Evolutionary conservation across 1,140 invertebrate species (phyloP), one percentile per base, ranked within the genome.

Genomic region (Luehdorfia chinensis): DNA sequence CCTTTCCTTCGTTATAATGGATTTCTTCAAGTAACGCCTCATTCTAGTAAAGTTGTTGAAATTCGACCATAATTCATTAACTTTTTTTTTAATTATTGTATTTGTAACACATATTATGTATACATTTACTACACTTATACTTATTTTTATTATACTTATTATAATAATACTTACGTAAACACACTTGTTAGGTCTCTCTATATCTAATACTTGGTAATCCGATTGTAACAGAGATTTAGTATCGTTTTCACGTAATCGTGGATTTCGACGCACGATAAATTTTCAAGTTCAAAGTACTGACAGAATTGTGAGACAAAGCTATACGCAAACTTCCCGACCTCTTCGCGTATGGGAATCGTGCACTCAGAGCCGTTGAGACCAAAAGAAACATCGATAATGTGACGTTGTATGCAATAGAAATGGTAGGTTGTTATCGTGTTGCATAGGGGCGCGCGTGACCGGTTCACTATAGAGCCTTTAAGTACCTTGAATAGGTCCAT

Each of bases 201-300:
- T 64, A 50, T 62, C 43, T 28, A 59, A 45, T 55, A 50, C 46
- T 28, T 27, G 39, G 54, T 71, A 71, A 75, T 70, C 64, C 64
- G 62, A 68, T 75, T 73, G 31, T 18, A 56, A 50, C 31, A 61
- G 60, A 45, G 33, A 44, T 16, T 47, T 47, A 30, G 45, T 44
- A 21, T 27, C 30, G 45, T 23, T 47, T 41, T 14, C 2, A 31
- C 25, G 13, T 4, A n/a, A 43, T 28, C 13, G 8, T 14, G 13
- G 9, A 15, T 5, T 27, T 39, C 13, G 8, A 5, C 5, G 13
- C 8, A 15, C 8, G 14, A 1, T 43, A 15, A 28, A 43, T 43
- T 30, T 30, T 23, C 8, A 16, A 14, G n/a, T n/a, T n/a, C n/a
- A n/a, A n/a, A n/a, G 39, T 30, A 31, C 28, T 2, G 11, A 31